These are phyloP conservation scores for Physocephala rufipes DNA, from an alignment of 2,888 invertebrate genomes.

Conservation along the genomic window DNA sequence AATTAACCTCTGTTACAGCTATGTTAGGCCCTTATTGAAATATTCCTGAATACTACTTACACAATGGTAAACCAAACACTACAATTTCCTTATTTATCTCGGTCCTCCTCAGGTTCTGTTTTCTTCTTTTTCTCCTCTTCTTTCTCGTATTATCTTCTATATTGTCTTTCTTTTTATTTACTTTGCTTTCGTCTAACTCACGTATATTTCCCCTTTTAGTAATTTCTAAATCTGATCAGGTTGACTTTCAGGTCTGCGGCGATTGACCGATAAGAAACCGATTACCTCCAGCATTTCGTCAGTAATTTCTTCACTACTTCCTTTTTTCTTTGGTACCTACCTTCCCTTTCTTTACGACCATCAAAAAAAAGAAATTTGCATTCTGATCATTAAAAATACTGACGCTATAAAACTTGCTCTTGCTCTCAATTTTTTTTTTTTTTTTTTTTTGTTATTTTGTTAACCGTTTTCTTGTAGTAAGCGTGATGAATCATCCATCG, in stretches of 20 bases:
- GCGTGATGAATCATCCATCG: too few species aligned
- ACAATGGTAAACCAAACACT: too few species aligned
- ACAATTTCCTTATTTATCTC: too few species aligned
- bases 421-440: too few species aligned
- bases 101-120: too few species aligned
- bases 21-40: too few species aligned
- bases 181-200: constrained; percentile 5
- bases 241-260: background rate
- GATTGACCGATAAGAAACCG: constrained; percentile 24
- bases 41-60: too few species aligned
- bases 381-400: constrained; percentile 13
- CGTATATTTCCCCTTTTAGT: too few species aligned
- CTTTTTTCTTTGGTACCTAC: too few species aligned
- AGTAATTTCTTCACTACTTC: too few species aligned
- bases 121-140: background rate
- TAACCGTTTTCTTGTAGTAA: constrained; percentile 24
- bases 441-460: background rate
- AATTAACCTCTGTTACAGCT: too few species aligned
- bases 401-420: background rate
- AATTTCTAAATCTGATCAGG: background rate
- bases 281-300: constrained; percentile 14
- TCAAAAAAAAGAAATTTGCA: background rate
- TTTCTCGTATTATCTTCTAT: background rate
- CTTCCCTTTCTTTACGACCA: background rate
- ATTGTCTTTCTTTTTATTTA: constrained; percentile 10